Evolutionary conservation across 2,113 vertebrate species (phyloP), one percentile per base, ranked within the genome.

Genomic region (Paratilapia polleni): DNA sequence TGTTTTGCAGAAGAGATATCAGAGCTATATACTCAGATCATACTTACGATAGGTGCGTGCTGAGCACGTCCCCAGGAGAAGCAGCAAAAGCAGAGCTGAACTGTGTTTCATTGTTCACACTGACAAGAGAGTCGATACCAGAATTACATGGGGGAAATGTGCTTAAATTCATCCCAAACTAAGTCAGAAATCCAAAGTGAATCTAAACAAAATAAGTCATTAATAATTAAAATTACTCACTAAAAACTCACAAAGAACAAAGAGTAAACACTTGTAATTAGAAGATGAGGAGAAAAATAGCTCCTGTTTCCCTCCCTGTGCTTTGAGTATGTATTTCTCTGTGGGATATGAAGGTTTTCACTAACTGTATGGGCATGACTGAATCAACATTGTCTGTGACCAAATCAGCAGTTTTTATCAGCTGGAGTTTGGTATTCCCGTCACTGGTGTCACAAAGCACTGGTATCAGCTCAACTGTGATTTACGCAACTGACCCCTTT

Each of bases 371-470:
- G 13, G 24, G 7, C 22, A 14, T 58, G 57, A 59, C 0, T 59
- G 13, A 59, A 15, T 59, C 24, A 59, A 26, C 24, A 15, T 13
- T 3, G 1, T 14, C 57, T 59, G 6, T 59, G 6, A 26, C 22
- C 15, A 68, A 41, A 47, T 68, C 17, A 15, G 13, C 12, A 26
- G 24, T 6, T 24, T 68, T 68, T 47, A 47, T 47, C 22, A 68
- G 64, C 22, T 68, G 0, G 14, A 22, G n/a, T 47, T 68, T 68
- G 3, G 47, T 26, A 68, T 68, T 47, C 14, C 0, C 0, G 22
- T 2, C 11, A 41, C 38, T 11, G 38, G n/a, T 64, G 15, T 38
- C 62, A 64, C 14, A 64, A 22, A 64, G 0, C 41, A 12, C 36
- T 0, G 36, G 24, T 43, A 66, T 66, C n/a, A 24, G 63, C 36